phyloP scores from a whole-genome alignment of 2,888 invertebrate genomes.

The Brachyopa scutellaris region DNA sequence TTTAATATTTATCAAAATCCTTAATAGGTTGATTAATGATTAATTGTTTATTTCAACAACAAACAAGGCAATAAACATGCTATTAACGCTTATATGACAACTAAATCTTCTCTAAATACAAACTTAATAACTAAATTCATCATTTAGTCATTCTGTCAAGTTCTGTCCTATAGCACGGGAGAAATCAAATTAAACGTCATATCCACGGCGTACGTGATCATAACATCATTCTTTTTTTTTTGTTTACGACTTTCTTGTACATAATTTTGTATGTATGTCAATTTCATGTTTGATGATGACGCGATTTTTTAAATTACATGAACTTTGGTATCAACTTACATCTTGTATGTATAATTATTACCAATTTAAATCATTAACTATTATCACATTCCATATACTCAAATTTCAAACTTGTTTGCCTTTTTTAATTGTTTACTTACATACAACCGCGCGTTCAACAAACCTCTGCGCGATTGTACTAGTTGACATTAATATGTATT shows the following conservation, averaged over 20 bases:
- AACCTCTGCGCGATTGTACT: neutral
- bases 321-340: neutral
- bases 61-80: neutral
- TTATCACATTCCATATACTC: conserved; percentile 5
- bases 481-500: neutral
- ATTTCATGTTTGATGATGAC: neutral
- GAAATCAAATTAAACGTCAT: neutral
- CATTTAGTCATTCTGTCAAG: neutral
- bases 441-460: conserved; percentile 1
- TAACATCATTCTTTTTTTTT: neutral
- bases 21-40: too few relatives aligned
- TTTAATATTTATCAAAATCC: neutral
- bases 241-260: neutral
- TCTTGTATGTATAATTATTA: neutral
- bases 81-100: too few relatives aligned
- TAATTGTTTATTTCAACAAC: neutral
- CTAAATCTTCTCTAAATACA: neutral
- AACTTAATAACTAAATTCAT: neutral
- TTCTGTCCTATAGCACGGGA: neutral
- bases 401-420: too few relatives aligned
- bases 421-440: too few relatives aligned
- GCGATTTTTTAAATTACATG: neutral
- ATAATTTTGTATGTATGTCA: too few relatives aligned
- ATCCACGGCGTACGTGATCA: conserved; percentile 1
- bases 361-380: neutral